Evolutionary conservation across 2,888 invertebrate genomes (phyloP).

Genomic region (Drosophila histrio): DNA sequence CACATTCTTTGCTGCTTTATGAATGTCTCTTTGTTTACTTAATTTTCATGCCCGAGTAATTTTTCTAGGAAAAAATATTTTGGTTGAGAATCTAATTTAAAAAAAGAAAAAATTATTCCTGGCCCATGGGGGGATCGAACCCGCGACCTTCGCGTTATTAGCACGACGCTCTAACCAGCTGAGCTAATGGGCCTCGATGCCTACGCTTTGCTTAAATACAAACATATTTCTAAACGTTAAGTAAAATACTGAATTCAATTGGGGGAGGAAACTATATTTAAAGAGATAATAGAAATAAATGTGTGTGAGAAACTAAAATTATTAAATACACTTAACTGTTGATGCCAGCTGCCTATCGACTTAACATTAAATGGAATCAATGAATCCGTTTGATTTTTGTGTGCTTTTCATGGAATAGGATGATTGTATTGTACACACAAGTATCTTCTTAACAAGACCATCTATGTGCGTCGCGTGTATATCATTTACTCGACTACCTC

Average conservation of each 20-base stretch:
- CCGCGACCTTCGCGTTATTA: constrained; percentile 76
- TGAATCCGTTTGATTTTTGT: constrained; percentile 7
- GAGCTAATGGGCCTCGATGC: constrained; percentile 70
- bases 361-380: constrained; percentile 14
- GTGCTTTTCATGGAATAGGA: not conserved
- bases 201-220: accelerated
- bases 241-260: not conserved
- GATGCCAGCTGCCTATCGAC: constrained; percentile 2
- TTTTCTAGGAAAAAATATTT: not conserved
- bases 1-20: not conserved
- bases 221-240: not conserved
- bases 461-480: constrained; percentile 3
- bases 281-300: constrained; percentile 2
- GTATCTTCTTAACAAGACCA: constrained; percentile 1
- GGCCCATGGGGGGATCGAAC: constrained; percentile 78
- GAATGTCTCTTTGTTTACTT: not conserved
- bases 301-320: not conserved
- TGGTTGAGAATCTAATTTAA: not conserved
- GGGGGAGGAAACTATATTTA: constrained; percentile 5
- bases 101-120: not conserved
- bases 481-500: not conserved
- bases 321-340: not conserved
- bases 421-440: not conserved
- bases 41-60: not conserved
- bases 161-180: constrained; percentile 79